Evolutionary conservation across 2,797 vertebrate species (phyloP).

Genomic region (Sus cebifrons): DNA sequence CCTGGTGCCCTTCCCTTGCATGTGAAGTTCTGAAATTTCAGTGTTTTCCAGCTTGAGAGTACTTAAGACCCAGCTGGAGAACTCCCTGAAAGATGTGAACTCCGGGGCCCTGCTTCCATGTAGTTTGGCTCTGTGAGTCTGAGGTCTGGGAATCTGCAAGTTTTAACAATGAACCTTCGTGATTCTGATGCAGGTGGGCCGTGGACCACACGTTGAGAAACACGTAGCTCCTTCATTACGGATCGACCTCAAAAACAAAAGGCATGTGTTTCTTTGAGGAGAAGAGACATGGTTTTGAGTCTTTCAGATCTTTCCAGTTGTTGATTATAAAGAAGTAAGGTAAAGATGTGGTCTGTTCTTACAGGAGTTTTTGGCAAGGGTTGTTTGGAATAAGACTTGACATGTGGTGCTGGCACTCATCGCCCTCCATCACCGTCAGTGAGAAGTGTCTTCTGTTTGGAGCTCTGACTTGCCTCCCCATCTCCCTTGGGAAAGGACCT

Average conservation of each 20-base stretch:
- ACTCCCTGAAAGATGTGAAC: neutral
- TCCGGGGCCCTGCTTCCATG: neutral
- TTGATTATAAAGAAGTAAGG: slow-evolving; percentile 21
- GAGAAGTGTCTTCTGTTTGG: slow-evolving; percentile 6
- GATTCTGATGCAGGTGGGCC: neutral
- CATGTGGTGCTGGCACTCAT: neutral
- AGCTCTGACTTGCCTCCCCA: neutral
- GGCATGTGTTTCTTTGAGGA: neutral
- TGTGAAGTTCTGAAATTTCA: neutral
- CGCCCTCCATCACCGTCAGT: accelerated
- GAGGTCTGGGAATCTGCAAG: neutral
- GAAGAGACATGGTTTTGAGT: neutral
- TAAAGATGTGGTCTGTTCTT: slow-evolving; percentile 8
- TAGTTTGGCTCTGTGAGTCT: neutral
- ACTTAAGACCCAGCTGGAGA: neutral
- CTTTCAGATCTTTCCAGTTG: slow-evolving; percentile 6
- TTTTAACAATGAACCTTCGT: neutral
- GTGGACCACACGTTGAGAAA: neutral
- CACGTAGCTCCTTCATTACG: neutral
- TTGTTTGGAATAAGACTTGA: neutral
- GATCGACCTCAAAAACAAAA: neutral
- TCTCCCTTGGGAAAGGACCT: neutral
- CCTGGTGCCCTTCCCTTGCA: neutral
- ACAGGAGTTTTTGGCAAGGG: neutral
- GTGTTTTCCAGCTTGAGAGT: neutral